A percentile compares a stretch with the other conserved stretches of the same genome.
phyloP scores from a whole-genome alignment of 2,113 vertebrate species.

The Scomber colias region DNA sequence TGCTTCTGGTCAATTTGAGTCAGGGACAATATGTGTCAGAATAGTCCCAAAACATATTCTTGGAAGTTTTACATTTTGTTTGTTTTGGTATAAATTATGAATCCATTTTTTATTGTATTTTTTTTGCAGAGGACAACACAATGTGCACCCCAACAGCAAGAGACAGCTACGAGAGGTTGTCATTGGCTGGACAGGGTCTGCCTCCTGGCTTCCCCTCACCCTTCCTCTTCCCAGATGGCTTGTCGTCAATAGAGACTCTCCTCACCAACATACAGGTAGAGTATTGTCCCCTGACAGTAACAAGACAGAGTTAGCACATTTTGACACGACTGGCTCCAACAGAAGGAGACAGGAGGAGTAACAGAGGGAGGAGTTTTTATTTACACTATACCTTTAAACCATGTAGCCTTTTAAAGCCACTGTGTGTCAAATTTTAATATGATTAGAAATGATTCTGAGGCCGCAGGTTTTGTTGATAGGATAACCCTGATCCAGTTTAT shows the following conservation, averaged over 20 bases:
- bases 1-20: constrained; percentile 63
- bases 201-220: constrained; percentile 97
- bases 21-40: constrained; percentile 69
- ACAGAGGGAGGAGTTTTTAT: neutral
- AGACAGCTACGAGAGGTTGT: constrained; percentile 98
- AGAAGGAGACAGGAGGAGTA: neutral
- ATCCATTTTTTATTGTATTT: neutral
- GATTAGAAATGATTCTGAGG: too few relatives aligned
- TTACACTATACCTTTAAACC: neutral
- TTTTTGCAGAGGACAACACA: constrained; percentile 92
- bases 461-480: too few relatives aligned
- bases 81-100: neutral
- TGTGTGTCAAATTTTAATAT: too few relatives aligned
- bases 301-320: too few relatives aligned
- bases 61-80: neutral
- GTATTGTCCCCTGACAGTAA: neutral
- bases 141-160: constrained; percentile 97
- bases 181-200: constrained; percentile 93
- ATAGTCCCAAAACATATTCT: constrained; percentile 7
- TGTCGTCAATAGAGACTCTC: constrained; percentile 99
- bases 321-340: neutral
- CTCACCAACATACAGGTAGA: constrained; percentile 96
- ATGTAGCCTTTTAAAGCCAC: too few relatives aligned
- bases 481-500: too few relatives aligned
- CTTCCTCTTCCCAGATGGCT: constrained; percentile 97